Evolutionary conservation across 2,113 vertebrate genomes (phyloP), one percentile per base, ranked within the genome.

Genomic region (Pluvianellus socialis): DNA sequence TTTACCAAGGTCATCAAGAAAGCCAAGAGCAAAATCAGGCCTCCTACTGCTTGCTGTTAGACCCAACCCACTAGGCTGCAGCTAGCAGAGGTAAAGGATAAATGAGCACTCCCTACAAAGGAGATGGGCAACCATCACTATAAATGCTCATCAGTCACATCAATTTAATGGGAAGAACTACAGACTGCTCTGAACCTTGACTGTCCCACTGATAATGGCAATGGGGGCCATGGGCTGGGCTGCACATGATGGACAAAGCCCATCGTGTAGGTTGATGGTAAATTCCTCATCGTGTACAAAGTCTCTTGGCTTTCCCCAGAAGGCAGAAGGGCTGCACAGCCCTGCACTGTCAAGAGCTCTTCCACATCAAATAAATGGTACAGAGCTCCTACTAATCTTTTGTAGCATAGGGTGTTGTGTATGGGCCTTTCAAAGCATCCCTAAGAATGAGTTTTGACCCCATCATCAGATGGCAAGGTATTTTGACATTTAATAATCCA

Each of bases 241-340:
- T 33, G 62, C 49, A 63, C 12, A 33, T 27, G 26, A 77, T 3
- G 2, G 58, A 42, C 59, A 42, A 76, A 67, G 53, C 20, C 35
- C 40, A 10, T 35, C 0, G 0, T n/a, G 56, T 16, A 59, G 30
- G n/a, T 11, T 61, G n/a, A 32, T 9, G 42, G 28, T 26, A 68
- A 83, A 58, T 52, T 13, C 40, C 6, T 47, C 35, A 13, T 4
- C 20, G 30, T 4, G 28, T 26, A 58, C 33, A 58, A 81, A 81
- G 24, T 38, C 20, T 58, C 65, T 32, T 27, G 44, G 59, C 33
- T 27, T 42, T 63, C 20, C 10, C 12, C 79, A 67, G 53, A 18
- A 40, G 28, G 40, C 79, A 80, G 47, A 22, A 28, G 27, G 24
- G 24, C 28, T 80, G 58, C 68, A 62, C 12, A 53, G 59, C 40